Evolutionary conservation across 2,113 vertebrate genomes (phyloP).

Genomic region (Miniopterus natalensis): DNA sequence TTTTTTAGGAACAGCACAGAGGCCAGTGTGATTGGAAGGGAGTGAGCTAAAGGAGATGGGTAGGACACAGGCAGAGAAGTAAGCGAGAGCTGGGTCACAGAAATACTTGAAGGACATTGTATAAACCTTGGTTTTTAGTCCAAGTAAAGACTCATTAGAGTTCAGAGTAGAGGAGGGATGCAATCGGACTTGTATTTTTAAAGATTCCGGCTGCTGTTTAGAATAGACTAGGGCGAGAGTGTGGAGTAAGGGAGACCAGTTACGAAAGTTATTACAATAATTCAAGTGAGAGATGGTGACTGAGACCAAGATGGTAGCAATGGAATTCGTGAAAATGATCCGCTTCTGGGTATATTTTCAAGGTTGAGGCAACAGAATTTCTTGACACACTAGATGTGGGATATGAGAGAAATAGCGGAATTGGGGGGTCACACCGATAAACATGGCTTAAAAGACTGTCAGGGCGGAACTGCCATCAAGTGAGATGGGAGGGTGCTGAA

Average conservation of each 20-base stretch:
- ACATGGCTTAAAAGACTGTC: background rate
- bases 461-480: background rate
- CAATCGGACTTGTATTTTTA: background rate
- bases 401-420: background rate
- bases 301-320: no score
- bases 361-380: background rate
- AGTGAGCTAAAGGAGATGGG: background rate
- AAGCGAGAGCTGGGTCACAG: background rate
- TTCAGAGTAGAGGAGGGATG: background rate
- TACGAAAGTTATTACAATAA: background rate
- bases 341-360: background rate
- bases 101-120: background rate
- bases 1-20: background rate
- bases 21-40: accelerated
- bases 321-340: background rate
- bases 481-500: background rate
- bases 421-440: background rate
- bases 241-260: background rate
- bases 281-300: background rate
- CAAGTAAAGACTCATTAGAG: background rate
- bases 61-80: background rate
- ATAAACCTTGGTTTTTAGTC: background rate
- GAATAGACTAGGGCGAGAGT: background rate
- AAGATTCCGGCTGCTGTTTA: background rate
- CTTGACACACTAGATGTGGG: background rate